Conservation (phyloP, 2,888 invertebrate genomes). For the Drosophila subquinaria region DNA sequence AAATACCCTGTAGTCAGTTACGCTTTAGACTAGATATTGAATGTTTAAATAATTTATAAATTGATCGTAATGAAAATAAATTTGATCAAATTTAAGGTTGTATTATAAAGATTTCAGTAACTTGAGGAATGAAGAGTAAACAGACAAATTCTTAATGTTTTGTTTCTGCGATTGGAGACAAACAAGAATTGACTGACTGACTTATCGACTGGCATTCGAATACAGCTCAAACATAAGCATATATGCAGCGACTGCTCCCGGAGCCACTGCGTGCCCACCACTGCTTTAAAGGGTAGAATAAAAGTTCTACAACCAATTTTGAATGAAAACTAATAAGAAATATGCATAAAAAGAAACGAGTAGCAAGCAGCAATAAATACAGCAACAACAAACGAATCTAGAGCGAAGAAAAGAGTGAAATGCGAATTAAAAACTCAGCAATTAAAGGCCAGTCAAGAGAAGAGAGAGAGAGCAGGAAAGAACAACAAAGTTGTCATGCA, state of each 20-base stretch:
- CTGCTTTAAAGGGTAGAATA: not conserved
- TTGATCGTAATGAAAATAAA: too few relatives aligned
- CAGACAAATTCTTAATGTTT: too few relatives aligned
- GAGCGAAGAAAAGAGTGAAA: not conserved
- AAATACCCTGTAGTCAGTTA: slow-evolving; percentile 6
- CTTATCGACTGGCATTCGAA: not conserved
- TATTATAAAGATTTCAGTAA: too few relatives aligned
- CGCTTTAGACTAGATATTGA: too few relatives aligned
- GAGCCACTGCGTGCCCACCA: too few relatives aligned
- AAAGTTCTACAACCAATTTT: not conserved
- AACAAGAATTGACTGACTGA: not conserved
- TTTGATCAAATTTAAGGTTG: too few relatives aligned
- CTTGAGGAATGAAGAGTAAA: too few relatives aligned
- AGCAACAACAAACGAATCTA: not conserved
- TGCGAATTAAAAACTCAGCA: slow-evolving; percentile 21
- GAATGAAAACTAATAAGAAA: not conserved
- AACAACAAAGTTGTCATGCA: slow-evolving; percentile 37
- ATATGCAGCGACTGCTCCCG: not conserved
- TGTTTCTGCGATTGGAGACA: too few relatives aligned
- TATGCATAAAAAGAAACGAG: not conserved
- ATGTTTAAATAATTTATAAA: too few relatives aligned
- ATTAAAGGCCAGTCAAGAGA: slow-evolving; percentile 39
- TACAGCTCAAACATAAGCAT: not conserved
- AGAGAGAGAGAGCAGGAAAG: not conserved
- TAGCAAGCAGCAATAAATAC: too few relatives aligned